A percentile compares a stretch with the other conserved stretches of the same genome.
Evolutionary conservation across 2,888 invertebrate genomes (phyloP).

Genomic region (Drosophila ustulata): DNA sequence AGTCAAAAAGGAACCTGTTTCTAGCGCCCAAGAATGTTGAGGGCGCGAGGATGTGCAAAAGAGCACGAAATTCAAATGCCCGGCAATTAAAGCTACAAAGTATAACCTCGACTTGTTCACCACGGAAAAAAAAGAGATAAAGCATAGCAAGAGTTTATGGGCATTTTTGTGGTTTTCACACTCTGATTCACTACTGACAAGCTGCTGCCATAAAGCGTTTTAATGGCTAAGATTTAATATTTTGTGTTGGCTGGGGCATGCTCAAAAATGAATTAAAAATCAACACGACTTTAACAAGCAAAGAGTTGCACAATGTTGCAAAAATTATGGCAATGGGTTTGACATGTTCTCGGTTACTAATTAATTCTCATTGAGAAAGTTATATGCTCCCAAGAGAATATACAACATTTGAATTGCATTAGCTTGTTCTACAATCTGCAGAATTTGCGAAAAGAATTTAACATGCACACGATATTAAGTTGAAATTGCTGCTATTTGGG

Average conservation of each 20-base stretch:
- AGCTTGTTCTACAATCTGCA: neutral
- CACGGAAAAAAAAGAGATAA: neutral
- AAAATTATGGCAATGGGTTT: neutral
- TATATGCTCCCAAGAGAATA: neutral
- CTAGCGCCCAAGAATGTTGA: neutral
- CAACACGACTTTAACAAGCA: neutral
- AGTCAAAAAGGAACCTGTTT: neutral
- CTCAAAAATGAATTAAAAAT: neutral
- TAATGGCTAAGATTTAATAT: constrained; percentile 11
- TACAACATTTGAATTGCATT: neutral
- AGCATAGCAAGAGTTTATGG: constrained; percentile 12
- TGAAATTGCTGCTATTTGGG: constrained; percentile 33
- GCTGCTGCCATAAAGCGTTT: constrained; percentile 14
- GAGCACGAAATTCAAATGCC: constrained; percentile 5
- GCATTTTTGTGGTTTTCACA: constrained; percentile 18
- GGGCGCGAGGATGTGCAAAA: neutral
- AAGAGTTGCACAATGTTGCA: neutral
- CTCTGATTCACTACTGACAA: constrained; percentile 6
- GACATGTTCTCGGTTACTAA: constrained; percentile 3
- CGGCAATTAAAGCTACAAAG: constrained; percentile 34
- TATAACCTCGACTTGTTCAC: constrained; percentile 12
- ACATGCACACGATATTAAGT: constrained; percentile 7
- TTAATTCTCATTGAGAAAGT: constrained; percentile 1
- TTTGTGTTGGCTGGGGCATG: neutral
- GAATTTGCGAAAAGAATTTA: neutral